Percentiles rank a stretch among this genome's conserved stretches.
These are phyloP conservation scores for Xerus inauris DNA, from an alignment of 2,113 vertebrate species.

Conservation along the genomic window DNA sequence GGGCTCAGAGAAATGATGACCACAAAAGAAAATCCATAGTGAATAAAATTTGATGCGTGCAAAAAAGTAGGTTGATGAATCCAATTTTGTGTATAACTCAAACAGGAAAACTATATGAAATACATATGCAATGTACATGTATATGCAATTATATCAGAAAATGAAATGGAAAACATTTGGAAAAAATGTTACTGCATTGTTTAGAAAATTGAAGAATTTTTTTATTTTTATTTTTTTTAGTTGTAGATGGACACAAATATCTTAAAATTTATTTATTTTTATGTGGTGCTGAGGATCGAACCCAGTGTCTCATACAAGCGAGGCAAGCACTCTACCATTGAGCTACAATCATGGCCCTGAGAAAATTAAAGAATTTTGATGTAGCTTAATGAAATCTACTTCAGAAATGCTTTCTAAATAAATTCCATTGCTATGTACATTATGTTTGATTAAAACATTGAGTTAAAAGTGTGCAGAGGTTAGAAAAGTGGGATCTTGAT, in stretches of 20 bases:
- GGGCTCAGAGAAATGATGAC: not conserved
- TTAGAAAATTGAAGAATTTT: constrained; percentile 44
- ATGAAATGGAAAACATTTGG: not conserved
- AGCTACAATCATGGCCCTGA: too few species aligned
- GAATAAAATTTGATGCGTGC: not conserved
- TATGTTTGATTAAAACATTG: constrained; percentile 17
- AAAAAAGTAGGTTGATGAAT: constrained; percentile 15
- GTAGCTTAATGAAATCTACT: constrained; percentile 22
- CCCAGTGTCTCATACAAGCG: too few species aligned
- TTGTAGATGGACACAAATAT: too few species aligned
- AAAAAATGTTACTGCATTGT: not conserved
- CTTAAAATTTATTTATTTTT: too few species aligned
- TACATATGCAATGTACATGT: not conserved
- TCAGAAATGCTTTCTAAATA: constrained; percentile 11
- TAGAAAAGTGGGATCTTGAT: not conserved
- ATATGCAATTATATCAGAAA: not conserved
- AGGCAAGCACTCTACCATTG: too few species aligned
- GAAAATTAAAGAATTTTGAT: too few species aligned
- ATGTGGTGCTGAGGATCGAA: too few species aligned
- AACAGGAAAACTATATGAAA: not conserved
- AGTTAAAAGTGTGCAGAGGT: not conserved
- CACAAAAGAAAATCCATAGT: not conserved
- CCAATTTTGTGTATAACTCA: not conserved
- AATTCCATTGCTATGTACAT: not conserved
- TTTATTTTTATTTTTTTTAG: too few species aligned